These are phyloP conservation scores for Lophius americanus DNA, from an alignment of 2,797 vertebrate species.

Conservation along the genomic window DNA sequence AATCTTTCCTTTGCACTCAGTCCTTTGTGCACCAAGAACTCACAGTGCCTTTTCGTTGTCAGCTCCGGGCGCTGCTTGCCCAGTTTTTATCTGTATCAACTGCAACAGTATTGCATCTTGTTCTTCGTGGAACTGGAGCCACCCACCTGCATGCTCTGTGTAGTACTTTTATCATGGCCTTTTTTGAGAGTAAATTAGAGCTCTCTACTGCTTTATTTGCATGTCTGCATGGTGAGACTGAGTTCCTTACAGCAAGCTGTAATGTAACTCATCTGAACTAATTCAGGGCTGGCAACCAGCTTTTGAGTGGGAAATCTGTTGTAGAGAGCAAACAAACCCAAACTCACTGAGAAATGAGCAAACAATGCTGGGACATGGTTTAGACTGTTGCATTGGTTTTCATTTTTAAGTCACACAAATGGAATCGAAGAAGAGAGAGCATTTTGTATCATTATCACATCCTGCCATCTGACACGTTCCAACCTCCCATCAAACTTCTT, in stretches of 20 bases:
- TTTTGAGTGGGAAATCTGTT: conserved; percentile 28
- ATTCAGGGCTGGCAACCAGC: conserved; percentile 45
- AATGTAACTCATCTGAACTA: conserved; percentile 34
- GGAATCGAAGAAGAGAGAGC: conserved; percentile 29
- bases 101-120: conserved; percentile 4
- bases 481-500: conserved; percentile 34
- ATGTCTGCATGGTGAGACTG: conserved; percentile 64
- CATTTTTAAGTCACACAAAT: conserved; percentile 16
- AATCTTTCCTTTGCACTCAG: conserved; percentile 60
- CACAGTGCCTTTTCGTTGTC: conserved; percentile 74
- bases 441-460: conserved; percentile 20
- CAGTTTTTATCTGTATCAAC: conserved; percentile 14
- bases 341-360: conserved; percentile 26
- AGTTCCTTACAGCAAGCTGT: conserved; percentile 51
- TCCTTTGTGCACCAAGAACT: conserved; percentile 58
- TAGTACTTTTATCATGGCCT: conserved; percentile 32
- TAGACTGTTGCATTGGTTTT: conserved; percentile 34
- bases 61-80: conserved; percentile 40
- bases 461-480: conserved; percentile 31
- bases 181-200: conserved; percentile 5
- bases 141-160: conserved; percentile 50
- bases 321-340: conserved; percentile 22
- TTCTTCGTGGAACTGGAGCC: conserved; percentile 35
- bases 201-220: conserved; percentile 53
- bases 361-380: conserved; percentile 59